These are phyloP conservation scores for Drosophila neoperkinsi DNA, from an alignment of 2,888 invertebrate species.

Conservation along the genomic window DNA sequence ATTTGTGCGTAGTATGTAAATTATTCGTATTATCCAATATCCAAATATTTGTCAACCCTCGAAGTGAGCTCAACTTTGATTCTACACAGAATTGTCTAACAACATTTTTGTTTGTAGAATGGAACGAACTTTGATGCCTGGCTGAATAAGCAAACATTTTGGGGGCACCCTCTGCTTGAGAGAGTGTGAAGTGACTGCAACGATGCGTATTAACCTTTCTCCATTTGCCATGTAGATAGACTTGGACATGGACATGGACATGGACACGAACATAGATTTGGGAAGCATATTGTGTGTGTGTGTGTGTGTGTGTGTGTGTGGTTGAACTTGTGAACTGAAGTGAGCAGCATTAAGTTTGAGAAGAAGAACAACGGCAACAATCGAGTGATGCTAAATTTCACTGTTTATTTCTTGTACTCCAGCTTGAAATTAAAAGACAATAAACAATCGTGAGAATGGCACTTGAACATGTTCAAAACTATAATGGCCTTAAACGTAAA, in stretches of 20 bases:
- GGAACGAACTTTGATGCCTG: conserved; percentile 61
- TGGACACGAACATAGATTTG: conserved; percentile 9
- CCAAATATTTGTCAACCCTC: conserved; percentile 16
- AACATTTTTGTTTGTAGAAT: conserved; percentile 56
- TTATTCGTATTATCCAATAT: neutral
- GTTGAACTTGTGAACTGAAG: conserved; percentile 50
- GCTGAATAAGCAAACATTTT: conserved; percentile 63
- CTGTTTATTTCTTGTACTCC: conserved; percentile 74
- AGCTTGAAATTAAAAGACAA: conserved; percentile 79
- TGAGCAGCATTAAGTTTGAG: conserved; percentile 65
- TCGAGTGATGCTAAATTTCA: conserved; percentile 76
- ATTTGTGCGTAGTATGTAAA: neutral
- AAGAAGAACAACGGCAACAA: conserved; percentile 55
- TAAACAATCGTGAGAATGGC: conserved; percentile 82
- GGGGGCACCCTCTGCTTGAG: conserved; percentile 19
- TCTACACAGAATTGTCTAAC: neutral
- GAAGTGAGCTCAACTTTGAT: conserved; percentile 6
- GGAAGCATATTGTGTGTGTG: conserved; percentile 1
- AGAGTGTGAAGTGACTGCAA: conserved; percentile 32
- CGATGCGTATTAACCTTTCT: conserved; percentile 65
- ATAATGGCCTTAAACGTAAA: conserved; percentile 77
- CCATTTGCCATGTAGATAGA: conserved; percentile 30
- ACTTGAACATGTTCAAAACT: conserved; percentile 76
- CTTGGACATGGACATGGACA: conserved; percentile 2
- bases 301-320: neutral